These are phyloP conservation scores for Lucilia sericata DNA, from an alignment of 1,140 invertebrate species.

Conservation along the genomic window DNA sequence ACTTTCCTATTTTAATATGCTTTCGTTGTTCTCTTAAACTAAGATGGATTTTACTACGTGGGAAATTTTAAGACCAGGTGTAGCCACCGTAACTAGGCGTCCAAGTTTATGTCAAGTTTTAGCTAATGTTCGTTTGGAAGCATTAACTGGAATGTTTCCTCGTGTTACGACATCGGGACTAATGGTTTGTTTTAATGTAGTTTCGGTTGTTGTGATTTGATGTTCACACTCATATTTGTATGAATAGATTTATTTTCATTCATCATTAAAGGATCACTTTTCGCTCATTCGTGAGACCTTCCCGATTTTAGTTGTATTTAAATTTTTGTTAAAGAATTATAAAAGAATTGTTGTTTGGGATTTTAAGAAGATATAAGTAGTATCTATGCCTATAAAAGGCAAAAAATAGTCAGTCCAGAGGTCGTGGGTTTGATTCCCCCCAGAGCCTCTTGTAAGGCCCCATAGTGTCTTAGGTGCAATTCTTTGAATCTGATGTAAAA, in stretches of 20 bases:
- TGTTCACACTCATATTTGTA: not conserved
- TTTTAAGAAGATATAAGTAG: too few relatives aligned
- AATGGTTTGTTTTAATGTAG: slow-evolving; percentile 1
- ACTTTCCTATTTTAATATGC: not conserved
- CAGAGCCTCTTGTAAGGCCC: too few relatives aligned
- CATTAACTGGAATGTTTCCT: slow-evolving; percentile 29
- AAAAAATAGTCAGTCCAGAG: too few relatives aligned
- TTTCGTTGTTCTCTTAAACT: not conserved
- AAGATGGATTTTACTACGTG: slow-evolving; percentile 37
- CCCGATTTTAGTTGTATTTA: too few relatives aligned
- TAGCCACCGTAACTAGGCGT: not conserved
- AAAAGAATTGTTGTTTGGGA: too few relatives aligned
- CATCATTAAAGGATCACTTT: not conserved
- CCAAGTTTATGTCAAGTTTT: not conserved
- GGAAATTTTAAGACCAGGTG: slow-evolving; percentile 34
- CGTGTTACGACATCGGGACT: not conserved
- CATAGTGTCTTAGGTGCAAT: too few relatives aligned
- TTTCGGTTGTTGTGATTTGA: not conserved
- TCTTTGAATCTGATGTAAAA: too few relatives aligned
- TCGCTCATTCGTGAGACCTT: too few relatives aligned
- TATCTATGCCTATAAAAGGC: too few relatives aligned
- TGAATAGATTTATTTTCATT: not conserved
- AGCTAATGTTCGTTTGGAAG: not conserved
- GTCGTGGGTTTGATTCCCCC: too few relatives aligned
- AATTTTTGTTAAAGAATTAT: too few relatives aligned